Conservation (phyloP, 2,888 invertebrate species). For the Chalcis sispes region DNA sequence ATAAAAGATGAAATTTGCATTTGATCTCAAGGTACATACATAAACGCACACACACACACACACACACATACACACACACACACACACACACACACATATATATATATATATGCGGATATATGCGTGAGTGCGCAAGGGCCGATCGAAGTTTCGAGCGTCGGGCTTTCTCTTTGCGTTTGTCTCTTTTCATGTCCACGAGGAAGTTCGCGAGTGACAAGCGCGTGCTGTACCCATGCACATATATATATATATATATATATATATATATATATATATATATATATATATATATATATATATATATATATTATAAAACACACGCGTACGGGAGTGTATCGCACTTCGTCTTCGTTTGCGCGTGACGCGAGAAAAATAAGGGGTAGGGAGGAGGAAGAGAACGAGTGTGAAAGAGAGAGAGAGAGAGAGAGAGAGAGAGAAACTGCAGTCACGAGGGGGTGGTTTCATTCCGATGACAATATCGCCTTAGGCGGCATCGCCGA, state of each 20-base stretch:
- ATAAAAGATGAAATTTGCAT: too few relatives aligned
- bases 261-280: too few relatives aligned
- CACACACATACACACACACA: too few relatives aligned
- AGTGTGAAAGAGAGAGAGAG: conserved; percentile 37
- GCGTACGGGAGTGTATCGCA: too few relatives aligned
- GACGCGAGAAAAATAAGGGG: conserved; percentile 44
- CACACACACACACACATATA: too few relatives aligned
- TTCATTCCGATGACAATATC: conserved; percentile 74
- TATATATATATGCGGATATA: too few relatives aligned
- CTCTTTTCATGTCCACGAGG: conserved; percentile 28
- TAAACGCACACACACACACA: too few relatives aligned
- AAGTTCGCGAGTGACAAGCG: conserved; percentile 65
- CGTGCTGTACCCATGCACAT: conserved; percentile 49
- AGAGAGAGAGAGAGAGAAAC: conserved; percentile 13
- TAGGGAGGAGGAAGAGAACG: conserved; percentile 24
- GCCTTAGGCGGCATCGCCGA: conserved; percentile 72
- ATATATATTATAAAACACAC: too few relatives aligned
- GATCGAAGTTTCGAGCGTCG: conserved; percentile 44
- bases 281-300: too few relatives aligned
- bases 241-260: conserved; percentile 50
- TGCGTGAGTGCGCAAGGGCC: too few relatives aligned
- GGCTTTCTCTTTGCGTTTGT: neutral
- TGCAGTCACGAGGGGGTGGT: conserved; percentile 53
- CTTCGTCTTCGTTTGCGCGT: conserved; percentile 38
- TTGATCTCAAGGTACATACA: too few relatives aligned